Evolutionary conservation across 2,797 vertebrate species (phyloP), one percentile per base, ranked within the genome.

Genomic region (Thripadectes ignobilis): DNA sequence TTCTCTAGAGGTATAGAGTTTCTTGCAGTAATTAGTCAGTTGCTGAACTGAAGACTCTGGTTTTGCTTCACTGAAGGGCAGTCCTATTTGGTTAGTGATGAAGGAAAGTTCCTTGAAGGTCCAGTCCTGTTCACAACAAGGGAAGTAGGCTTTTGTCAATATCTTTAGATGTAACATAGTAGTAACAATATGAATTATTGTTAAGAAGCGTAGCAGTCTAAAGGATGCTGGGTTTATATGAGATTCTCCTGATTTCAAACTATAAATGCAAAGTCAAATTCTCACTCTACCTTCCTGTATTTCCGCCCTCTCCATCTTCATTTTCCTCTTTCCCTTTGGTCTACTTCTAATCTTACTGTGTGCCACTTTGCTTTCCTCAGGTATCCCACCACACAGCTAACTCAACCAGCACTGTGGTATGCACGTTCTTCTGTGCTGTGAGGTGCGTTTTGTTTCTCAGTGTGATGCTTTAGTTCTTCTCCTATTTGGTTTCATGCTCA

Each of bases 351-450:
- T 61, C 34, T 76, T 49, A 61, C 34, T 0, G 0, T 59, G 59
- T 77, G 46, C 32, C 32, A 39, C 72, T 52, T 89, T 69, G 51
- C 39, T 69, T 89, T 89, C 48, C 63, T 94, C 15, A 55, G 23
- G 22, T 89, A 17, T 69, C 41, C 41, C 58, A 71, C 52, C 58
- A 41, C 74, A 41, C n/a, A 69, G 82, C 89, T 91, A 75, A 45
- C 66, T 74, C 36, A 29, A 58, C 39, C 67, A 76, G 68, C 48
- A 38, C 26, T 36, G 43, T 52, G 79, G 36, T 73, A 19, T 49
- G 30, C 51, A 38, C 0, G 0, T 65, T 83, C 67, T 67, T 3
- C 0, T 46, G 11, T 29, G 45, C n/a, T 57, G 4, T 63, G 78
- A 80, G 48, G 17, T 75, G 49, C 63, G n/a, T 39, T 92, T 66